Base-by-base conservation (phyloP, 2,888 invertebrate species). In the Platerodrilus igneus region DNA sequence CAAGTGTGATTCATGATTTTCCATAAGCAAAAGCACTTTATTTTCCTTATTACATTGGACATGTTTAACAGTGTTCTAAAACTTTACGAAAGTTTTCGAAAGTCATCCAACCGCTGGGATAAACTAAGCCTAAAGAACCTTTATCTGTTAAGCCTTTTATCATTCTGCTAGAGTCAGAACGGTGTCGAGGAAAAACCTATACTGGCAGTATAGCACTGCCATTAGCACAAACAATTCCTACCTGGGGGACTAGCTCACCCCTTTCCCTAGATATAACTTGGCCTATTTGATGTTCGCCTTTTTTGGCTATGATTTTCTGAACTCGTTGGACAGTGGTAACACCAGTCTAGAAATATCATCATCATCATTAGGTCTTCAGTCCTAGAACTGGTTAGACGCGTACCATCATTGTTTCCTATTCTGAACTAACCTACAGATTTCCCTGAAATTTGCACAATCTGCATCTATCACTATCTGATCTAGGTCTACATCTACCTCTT, bases 81-180 rank as follows among this genome's bases (percentile, higher is more conserved):
- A 57, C 59, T 3, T 52, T 38, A n/a, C 53, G 3, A 47, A 62
- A 64, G 20, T 58, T 50, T n/a, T 41, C 33, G 4, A 30, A 49
- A 15, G 50, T 61, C 53, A 59, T 59, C 60, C 60, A 63, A 2
- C 61, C 60, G 39, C 41, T 45, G 7, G 37, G 37, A 23, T 31
- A 26, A n/a, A 19, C 31, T 17, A 46, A 39, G 8, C 42, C 38
- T 19, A 46, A 32, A 20, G 39, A 27, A 6, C 39, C 28, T 26
- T 35, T 25, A 22, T 29, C 23, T 34, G 46, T 10, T 20, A 41
- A 19, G 16, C 27, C 19, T 26, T 42, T 37, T 39, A 46, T 42
- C 39, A 42, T 42, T 14, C 41, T 42, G 19, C 28, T 26, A 22
- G 32, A 11, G 20, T 37, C 22, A 23, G 31, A 37, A 7, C 31